Evolutionary conservation across 2,113 vertebrate species (phyloP).

Genomic region (Amblyornis subalaris): DNA sequence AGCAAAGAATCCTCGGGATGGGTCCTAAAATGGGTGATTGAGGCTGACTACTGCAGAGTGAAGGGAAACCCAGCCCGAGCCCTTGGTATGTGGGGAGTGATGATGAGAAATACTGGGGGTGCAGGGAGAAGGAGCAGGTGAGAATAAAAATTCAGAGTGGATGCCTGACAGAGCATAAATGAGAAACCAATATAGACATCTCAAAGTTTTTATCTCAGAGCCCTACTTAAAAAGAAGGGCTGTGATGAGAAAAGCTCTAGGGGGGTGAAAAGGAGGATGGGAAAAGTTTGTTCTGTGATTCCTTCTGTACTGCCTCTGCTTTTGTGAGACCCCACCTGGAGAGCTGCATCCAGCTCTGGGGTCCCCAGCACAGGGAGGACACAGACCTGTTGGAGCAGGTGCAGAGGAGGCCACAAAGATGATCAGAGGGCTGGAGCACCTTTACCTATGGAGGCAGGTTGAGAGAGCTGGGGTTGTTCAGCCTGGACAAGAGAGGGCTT

Average conservation of each 20-base stretch:
- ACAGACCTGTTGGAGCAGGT: neutral
- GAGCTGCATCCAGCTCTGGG: neutral
- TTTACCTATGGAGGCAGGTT: neutral
- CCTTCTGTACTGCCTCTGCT: neutral
- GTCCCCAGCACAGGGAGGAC: neutral
- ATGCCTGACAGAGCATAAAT: neutral
- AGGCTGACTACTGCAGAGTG: neutral
- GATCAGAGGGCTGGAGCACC: neutral
- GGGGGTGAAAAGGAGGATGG: too few relatives aligned
- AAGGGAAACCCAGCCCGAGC: neutral
- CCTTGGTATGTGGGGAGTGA: neutral
- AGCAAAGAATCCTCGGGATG: neutral
- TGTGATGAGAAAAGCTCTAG: accelerated
- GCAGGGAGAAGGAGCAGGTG: neutral
- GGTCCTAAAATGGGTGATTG: neutral
- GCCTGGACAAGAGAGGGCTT: neutral
- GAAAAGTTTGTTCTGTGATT: neutral
- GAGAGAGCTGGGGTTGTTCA: neutral
- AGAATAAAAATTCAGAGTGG: neutral
- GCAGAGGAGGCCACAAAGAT: neutral
- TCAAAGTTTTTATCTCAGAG: neutral
- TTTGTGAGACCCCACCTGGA: neutral
- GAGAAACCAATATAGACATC: neutral
- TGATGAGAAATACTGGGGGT: neutral
- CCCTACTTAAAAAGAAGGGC: neutral